Conservation (phyloP, 1,140 invertebrate species). For the Drosophila sulfurigaster region DNA sequence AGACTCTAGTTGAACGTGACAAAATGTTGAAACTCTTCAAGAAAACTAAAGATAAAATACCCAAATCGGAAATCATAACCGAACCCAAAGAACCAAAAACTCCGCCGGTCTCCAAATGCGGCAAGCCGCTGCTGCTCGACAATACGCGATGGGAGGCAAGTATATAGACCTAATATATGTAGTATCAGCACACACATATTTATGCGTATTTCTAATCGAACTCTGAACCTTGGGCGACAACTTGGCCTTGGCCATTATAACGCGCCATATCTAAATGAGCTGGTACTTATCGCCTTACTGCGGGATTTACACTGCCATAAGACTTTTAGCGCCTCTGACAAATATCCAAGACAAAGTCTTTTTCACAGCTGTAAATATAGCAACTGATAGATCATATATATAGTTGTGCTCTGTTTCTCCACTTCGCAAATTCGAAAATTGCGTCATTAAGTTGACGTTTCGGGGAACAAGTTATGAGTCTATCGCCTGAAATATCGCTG, state of each 20-base stretch:
- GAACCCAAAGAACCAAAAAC: slow-evolving; percentile 71
- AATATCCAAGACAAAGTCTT: neutral
- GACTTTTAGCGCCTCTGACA: neutral
- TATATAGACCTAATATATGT: slow-evolving; percentile 29
- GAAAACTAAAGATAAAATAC: slow-evolving; percentile 79
- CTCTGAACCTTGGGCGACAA: slow-evolving; percentile 8
- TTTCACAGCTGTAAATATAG: slow-evolving; percentile 7
- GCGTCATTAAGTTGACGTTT: slow-evolving; percentile 20
- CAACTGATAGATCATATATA: neutral
- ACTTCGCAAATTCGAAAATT: slow-evolving; percentile 2
- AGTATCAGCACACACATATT: neutral
- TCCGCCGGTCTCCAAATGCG: slow-evolving; percentile 76
- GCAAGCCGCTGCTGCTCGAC: slow-evolving; percentile 78
- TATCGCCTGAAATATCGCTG: neutral
- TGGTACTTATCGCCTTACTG: slow-evolving; percentile 10
- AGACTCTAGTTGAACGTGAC: neutral
- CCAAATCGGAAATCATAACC: slow-evolving; percentile 82
- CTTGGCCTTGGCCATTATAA: slow-evolving; percentile 30
- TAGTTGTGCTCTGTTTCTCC: neutral
- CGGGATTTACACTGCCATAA: slow-evolving; percentile 17
- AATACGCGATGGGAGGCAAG: slow-evolving; percentile 84
- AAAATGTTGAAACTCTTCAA: slow-evolving; percentile 81
- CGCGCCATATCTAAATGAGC: slow-evolving; percentile 17
- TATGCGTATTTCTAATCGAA: neutral
- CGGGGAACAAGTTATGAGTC: slow-evolving; percentile 19